Base-by-base conservation (phyloP, 2,797 vertebrate genomes). In the Brotula barbata region DNA sequence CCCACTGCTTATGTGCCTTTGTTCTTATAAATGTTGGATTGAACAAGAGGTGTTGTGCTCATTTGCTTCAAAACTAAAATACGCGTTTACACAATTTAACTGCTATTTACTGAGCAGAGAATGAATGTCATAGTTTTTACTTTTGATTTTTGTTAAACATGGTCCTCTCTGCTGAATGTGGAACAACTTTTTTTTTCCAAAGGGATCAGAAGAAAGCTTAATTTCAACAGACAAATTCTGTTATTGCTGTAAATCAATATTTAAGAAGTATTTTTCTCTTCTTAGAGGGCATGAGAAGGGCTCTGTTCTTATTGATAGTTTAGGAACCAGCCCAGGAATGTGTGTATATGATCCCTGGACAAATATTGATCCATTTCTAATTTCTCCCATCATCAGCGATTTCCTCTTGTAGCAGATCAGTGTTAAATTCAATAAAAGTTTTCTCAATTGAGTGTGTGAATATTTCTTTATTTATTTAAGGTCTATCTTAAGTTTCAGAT, bases 1-100 rank as follows among this genome's bases (percentile, higher is more conserved):
- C 63, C 81, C 71, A 52, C 71, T 87, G 87, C 82, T 61, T 70
- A 81, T 16, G 85, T 90, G 89, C 89, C 89, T 89, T 89, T 78
- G 64, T 51, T 59, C 48, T 63, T 51, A 42, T 28, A 19, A 48
- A 43, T 64, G 23, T 60, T 69, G 15, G 47, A 59, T 47, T 57
- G 60, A 25, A 56, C 13, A 21, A 54, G 22, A 58, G 19, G 22
- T 67, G n/a, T 59, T 9, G 14, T 55, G 79, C 81, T 71, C 1
- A 37, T 76, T 85, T 79, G 60, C 69, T 48, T 45, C 60, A 17
- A 56, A 37, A 51, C 25, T 42, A 13, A 41, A 51, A 46, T 59
- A 62, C 3, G 55, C 82, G 81, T 82, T 70, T 60, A 42, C 34
- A 31, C 3, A 39, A 33, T 51, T 22, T 39, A 44, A 36, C 52